Conservation (phyloP, 2,113 vertebrate species). For the Aegithalos caudatus region DNA sequence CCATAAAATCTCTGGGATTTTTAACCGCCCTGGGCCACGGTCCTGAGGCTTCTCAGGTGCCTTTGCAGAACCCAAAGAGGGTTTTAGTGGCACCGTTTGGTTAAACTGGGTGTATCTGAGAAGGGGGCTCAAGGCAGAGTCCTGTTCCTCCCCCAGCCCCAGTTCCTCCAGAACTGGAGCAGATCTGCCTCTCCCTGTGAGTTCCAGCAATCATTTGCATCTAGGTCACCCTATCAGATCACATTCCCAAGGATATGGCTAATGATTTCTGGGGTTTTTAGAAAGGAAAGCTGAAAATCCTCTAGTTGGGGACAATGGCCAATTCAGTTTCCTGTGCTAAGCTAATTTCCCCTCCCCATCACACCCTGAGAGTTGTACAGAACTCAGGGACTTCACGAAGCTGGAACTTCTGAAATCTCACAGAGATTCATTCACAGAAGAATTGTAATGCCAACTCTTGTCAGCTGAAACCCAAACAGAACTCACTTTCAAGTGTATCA, state of each 20-base stretch:
- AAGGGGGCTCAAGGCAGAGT: rapidly evolving
- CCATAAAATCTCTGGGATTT: background rate
- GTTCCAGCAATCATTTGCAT: background rate
- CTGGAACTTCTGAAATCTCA: background rate
- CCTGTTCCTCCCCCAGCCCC: background rate
- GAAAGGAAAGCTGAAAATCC: conserved; percentile 35
- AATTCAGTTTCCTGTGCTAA: conserved; percentile 6
- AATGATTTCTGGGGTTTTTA: background rate
- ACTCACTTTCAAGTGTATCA: background rate
- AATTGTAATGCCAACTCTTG: background rate
- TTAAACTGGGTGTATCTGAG: background rate
- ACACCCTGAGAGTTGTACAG: background rate
- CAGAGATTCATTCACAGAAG: background rate
- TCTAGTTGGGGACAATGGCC: background rate
- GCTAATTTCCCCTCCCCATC: background rate
- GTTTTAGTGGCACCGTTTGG: background rate
- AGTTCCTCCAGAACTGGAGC: background rate
- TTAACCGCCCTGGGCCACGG: background rate
- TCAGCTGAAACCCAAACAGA: background rate
- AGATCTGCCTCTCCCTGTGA: background rate
- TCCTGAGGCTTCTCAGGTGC: background rate
- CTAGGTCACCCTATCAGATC: conserved; percentile 25
- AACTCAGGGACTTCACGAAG: background rate
- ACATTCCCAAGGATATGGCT: background rate
- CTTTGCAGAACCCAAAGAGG: background rate